phyloP scores from a whole-genome alignment of 1,140 invertebrate genomes.

The Hylaeus anthracinus region DNA sequence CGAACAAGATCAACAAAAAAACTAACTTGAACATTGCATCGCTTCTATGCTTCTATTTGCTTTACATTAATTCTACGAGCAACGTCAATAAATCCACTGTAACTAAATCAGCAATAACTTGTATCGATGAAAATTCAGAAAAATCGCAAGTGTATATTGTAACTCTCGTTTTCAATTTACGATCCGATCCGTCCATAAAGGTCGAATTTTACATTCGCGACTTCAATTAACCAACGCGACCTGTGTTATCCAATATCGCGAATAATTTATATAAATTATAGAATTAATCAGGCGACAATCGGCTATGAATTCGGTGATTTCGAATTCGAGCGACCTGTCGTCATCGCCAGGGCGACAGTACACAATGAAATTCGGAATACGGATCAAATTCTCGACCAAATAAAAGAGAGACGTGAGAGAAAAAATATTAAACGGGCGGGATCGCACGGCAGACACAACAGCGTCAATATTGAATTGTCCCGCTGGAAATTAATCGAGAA shows the following conservation, averaged over 20 bases:
- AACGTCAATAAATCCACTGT: no score
- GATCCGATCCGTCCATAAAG: not conserved
- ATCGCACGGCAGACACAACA: not conserved
- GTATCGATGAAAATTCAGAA: not conserved
- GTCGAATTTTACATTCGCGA: not conserved
- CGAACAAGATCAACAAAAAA: no score
- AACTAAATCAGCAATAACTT: no score
- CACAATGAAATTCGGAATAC: not conserved
- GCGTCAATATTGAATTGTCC: slow-evolving; percentile 20
- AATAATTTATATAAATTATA: not conserved
- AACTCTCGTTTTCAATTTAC: not conserved
- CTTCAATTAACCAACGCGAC: not conserved
- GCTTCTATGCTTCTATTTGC: no score
- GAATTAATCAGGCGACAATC: not conserved
- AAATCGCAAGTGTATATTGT: not conserved
- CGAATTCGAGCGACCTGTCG: not conserved
- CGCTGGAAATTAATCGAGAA: slow-evolving; percentile 23
- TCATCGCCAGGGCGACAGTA: not conserved
- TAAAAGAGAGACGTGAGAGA: not conserved
- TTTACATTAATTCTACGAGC: no score
- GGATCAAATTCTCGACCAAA: not conserved
- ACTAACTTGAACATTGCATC: no score
- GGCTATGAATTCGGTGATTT: not conserved
- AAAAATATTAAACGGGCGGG: not conserved
- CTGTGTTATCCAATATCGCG: not conserved